Conservation (phyloP, 2,113 vertebrate species). For the Tichodroma muraria region DNA sequence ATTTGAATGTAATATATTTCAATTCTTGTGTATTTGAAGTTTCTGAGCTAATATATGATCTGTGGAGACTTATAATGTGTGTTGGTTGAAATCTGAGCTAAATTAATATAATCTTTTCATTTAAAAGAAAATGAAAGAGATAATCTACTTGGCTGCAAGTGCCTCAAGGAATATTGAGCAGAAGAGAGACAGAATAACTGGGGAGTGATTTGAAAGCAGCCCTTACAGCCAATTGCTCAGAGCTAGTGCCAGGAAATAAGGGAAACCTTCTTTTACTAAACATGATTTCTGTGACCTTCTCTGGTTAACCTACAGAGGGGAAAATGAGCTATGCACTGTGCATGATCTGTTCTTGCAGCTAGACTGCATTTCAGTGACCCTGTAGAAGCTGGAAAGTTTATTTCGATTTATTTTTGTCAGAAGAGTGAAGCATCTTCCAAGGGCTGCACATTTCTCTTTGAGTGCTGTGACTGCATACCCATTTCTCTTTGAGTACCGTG, state of each 20-base stretch:
- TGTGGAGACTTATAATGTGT: slow-evolving; percentile 31
- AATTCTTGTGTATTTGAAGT: slow-evolving; percentile 41
- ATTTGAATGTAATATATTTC: slow-evolving; percentile 8
- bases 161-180: slow-evolving; percentile 40
- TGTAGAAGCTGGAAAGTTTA: neutral
- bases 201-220: slow-evolving; percentile 61
- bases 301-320: slow-evolving; percentile 43
- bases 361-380: neutral
- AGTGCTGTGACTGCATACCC: neutral
- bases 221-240: slow-evolving; percentile 46
- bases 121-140: neutral
- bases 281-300: slow-evolving; percentile 43
- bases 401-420: neutral
- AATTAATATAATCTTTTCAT: slow-evolving; percentile 18
- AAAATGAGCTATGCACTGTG: neutral
- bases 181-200: slow-evolving; percentile 53
- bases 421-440: neutral
- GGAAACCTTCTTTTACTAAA: slow-evolving; percentile 63
- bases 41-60: slow-evolving; percentile 28
- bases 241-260: slow-evolving; percentile 55
- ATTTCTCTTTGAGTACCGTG: neutral
- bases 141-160: slow-evolving; percentile 44
- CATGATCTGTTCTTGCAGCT: slow-evolving; percentile 12
- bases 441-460: neutral
- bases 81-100: slow-evolving; percentile 55